Conservation (phyloP, 2,797 vertebrate species). For the Octomys mimax region DNA sequence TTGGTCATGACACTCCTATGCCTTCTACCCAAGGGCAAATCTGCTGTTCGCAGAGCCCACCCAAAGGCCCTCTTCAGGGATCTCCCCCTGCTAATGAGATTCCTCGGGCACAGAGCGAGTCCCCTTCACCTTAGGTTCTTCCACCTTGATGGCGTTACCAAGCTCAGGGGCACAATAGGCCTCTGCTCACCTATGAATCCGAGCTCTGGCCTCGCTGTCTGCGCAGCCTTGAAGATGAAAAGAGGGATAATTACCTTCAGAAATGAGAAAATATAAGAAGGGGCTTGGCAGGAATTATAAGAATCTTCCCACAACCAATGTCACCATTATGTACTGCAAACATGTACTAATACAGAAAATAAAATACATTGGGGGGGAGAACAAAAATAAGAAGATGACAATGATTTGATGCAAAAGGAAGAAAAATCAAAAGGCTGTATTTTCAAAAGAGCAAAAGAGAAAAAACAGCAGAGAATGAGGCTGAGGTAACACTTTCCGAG, state of each 20-base stretch:
- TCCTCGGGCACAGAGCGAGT: rapidly evolving
- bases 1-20: rapidly evolving
- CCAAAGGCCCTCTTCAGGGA: neutral
- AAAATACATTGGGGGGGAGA: neutral
- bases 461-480: neutral
- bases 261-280: slow-evolving; percentile 8
- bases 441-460: neutral
- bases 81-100: neutral
- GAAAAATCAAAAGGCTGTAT: slow-evolving; percentile 17
- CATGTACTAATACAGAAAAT: neutral
- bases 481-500: neutral
- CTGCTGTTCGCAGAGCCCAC: neutral
- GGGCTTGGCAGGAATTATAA: neutral
- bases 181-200: neutral
- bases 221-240: neutral
- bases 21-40: neutral
- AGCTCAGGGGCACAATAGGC: neutral
- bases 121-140: neutral
- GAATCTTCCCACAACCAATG: neutral
- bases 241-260: neutral
- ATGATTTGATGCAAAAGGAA: neutral
- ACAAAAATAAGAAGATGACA: neutral
- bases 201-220: neutral
- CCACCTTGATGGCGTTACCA: neutral
- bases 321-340: neutral